These are phyloP conservation scores for Lacerta agilis DNA, from an alignment of 2,797 vertebrate species.

Conservation along the genomic window DNA sequence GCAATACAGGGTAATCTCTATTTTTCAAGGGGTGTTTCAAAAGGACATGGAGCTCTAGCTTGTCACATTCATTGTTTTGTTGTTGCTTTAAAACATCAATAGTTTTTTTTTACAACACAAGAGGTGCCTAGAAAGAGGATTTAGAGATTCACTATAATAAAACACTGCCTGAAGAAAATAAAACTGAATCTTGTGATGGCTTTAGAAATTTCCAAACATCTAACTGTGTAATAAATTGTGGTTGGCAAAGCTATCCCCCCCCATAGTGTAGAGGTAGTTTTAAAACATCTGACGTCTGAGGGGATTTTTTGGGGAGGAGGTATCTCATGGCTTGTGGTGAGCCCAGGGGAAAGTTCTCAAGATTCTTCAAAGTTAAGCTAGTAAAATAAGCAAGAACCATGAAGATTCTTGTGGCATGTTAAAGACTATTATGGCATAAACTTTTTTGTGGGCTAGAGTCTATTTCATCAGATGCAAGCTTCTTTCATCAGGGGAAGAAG, in stretches of 20 bases:
- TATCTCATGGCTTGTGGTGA: too few relatives aligned
- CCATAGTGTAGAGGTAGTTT: neutral
- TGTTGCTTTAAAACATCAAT: conserved; percentile 47
- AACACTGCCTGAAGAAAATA: conserved; percentile 31
- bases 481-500: neutral
- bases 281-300: neutral
- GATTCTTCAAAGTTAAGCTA: neutral
- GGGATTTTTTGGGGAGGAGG: neutral
- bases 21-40: conserved; percentile 53
- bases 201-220: conserved; percentile 36
- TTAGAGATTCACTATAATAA: conserved; percentile 48
- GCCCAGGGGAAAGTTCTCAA: neutral
- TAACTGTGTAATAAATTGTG: conserved; percentile 11
- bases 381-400: neutral
- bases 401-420: neutral
- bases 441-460: neutral
- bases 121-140: conserved; percentile 28
- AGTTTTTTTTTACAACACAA: conserved; percentile 22
- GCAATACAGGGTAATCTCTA: conserved; percentile 48
- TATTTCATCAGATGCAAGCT: neutral
- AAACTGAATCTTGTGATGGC: conserved; percentile 1
- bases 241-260: neutral
- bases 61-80: conserved; percentile 36
- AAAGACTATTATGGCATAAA: neutral
- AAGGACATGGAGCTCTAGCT: conserved; percentile 32